Conservation (phyloP, 2,888 invertebrate species). For the Alsophila aescularia region DNA sequence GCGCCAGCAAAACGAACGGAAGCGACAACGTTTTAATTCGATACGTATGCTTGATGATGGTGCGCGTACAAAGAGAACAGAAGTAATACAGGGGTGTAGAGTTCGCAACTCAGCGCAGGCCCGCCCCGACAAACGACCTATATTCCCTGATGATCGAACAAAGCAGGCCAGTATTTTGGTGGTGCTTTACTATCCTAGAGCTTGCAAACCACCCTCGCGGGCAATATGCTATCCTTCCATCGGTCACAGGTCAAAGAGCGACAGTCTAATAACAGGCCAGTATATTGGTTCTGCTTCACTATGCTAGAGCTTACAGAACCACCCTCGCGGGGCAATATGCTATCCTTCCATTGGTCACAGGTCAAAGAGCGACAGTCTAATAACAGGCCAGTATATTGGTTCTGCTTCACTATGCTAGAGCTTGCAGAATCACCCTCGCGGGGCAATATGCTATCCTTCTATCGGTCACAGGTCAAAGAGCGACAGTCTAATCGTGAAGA, state of each 20-base stretch:
- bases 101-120: constrained; percentile 52
- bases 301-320: not conserved
- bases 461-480: constrained; percentile 60
- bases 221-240: constrained; percentile 52
- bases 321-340: constrained; percentile 43
- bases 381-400: constrained; percentile 30
- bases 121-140: constrained; percentile 29
- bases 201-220: constrained; percentile 13
- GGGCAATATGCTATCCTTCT: constrained; percentile 51
- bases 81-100: constrained; percentile 80
- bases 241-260: constrained; percentile 60
- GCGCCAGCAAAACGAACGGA: constrained; percentile 61
- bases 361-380: constrained; percentile 66
- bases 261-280: constrained; percentile 56
- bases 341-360: constrained; percentile 55
- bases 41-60: constrained; percentile 72
- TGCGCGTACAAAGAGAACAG: constrained; percentile 71
- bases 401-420: not conserved
- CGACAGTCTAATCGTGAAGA: constrained; percentile 73
- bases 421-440: constrained; percentile 2
- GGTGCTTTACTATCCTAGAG: not conserved
- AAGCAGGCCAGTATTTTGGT: constrained; percentile 3
- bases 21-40: constrained; percentile 74
- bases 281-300: not conserved
- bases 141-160: no score